These are phyloP conservation scores for Champsocephalus esox DNA, from an alignment of 2,797 vertebrate species.

Conservation along the genomic window DNA sequence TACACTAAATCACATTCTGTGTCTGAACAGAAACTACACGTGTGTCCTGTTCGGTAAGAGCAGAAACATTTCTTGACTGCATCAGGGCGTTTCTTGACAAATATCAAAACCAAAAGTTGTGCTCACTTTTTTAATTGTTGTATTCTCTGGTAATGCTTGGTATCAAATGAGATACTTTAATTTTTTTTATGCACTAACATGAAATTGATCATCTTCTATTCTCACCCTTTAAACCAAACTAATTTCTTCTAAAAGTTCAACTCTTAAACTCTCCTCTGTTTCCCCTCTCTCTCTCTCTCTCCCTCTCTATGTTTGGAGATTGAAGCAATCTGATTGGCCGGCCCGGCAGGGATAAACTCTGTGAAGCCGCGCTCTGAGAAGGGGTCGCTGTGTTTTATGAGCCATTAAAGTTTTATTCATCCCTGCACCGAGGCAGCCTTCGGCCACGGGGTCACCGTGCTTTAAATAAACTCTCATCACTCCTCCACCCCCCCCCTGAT, in stretches of 20 bases:
- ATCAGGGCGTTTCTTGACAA: too few species aligned
- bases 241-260: constrained; percentile 17
- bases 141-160: too few species aligned
- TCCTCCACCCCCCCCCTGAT: constrained; percentile 77
- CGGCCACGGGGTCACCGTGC: constrained; percentile 93
- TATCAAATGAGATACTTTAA: too few species aligned
- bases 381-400: constrained; percentile 97
- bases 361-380: constrained; percentile 59
- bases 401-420: constrained; percentile 99
- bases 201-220: not conserved
- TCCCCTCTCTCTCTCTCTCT: not conserved
- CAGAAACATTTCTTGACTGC: too few species aligned
- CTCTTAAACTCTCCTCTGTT: constrained; percentile 11
- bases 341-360: constrained; percentile 54
- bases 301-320: constrained; percentile 53
- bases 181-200: accelerated
- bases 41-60: too few species aligned
- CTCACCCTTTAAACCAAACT: not conserved
- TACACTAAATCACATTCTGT: too few species aligned
- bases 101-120: too few species aligned
- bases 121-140: too few species aligned
- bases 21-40: too few species aligned
- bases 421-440: constrained; percentile 91
- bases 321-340: constrained; percentile 74
- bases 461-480: constrained; percentile 98